Base-by-base conservation (phyloP, 2,888 invertebrate species). In the Dryobota labecula region DNA sequence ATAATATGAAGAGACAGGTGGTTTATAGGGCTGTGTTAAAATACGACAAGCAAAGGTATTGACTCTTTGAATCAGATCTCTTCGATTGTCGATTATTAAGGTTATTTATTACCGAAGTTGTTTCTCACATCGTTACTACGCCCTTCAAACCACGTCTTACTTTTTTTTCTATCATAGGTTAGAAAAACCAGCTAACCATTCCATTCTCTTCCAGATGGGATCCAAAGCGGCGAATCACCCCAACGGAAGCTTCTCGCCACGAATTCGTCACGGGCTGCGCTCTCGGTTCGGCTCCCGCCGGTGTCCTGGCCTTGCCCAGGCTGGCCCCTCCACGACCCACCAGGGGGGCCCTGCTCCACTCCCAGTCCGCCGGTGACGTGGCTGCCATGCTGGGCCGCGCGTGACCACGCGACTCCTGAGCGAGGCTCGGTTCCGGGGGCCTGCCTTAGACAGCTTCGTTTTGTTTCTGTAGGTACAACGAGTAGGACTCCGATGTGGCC, bases 221-320 rank as follows among this genome's bases (percentile, higher is more conserved):
- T 94, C 98, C 99, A 27, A 97, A 98, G 90, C 98, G 98, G 78
- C 97, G 99, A 80, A 97, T 99, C 97, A 99, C 98, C 6, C 98
- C 99, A 0, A 98, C 98, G 69, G 99, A 99, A 91, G 99, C 99
- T 3, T 96, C 98, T 33, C 97, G 98, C 67, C 99, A 99, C 94
- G 98, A 98, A 89, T 99, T 99, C 87, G 97, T 97, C 82, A 96
- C 96, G 11, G 97, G 97, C 7, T 94, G 94, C 66, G 88, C 94
- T 0, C 85, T 94, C 1, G 96, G 93, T 45, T 83, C 90, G 80
- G 94, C 93, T 80, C 96, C 92, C 56, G 93, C 88, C 64, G 97
- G 89, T 89, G 96, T 89, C 91, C 91, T 96, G 90, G 90, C 97
- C 1, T 87, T 94, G 2, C 94, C 94, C 0, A 91, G 94, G 8